phyloP scores from a whole-genome alignment of 2,113 vertebrate species.

The Hippocampus mohnikei region DNA sequence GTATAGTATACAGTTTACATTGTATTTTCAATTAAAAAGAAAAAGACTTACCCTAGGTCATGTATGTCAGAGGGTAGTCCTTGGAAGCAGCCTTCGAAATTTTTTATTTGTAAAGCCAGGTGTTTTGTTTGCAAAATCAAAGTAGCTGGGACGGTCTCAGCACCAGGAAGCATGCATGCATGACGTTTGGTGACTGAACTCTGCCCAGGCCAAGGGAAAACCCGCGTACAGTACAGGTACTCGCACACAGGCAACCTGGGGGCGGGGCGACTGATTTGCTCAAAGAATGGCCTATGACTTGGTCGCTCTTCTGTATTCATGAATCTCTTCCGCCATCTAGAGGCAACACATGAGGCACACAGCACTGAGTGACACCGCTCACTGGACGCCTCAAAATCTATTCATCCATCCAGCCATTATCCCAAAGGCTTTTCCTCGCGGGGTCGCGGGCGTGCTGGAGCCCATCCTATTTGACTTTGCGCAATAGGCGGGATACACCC shows the following conservation, averaged over 20 bases:
- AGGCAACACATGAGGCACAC: conserved; percentile 3
- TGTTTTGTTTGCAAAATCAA: not conserved
- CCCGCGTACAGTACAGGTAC: too few species aligned
- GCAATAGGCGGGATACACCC: too few species aligned
- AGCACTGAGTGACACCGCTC: not conserved
- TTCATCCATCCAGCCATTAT: too few species aligned
- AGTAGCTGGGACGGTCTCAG: not conserved
- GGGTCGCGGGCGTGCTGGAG: too few species aligned
- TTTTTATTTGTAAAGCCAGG: not conserved
- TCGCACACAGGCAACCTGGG: too few species aligned
- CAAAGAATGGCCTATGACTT: not conserved
- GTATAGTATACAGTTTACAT: too few species aligned
- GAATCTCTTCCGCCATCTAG: conserved; percentile 35
- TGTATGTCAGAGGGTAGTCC: not conserved
- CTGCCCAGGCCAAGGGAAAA: not conserved
- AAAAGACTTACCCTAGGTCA: conserved; percentile 35
- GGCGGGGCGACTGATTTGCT: too few species aligned
- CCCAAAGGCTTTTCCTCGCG: too few species aligned
- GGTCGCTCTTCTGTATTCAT: not conserved
- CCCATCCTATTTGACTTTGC: too few species aligned
- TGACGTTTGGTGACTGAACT: not conserved
- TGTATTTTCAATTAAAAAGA: not conserved
- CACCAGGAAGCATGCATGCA: not conserved
- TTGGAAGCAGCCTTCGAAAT: not conserved
- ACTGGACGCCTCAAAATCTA: not conserved